Evolutionary conservation across 2,113 vertebrate genomes (phyloP).

Genomic region (Sturnus vulgaris): DNA sequence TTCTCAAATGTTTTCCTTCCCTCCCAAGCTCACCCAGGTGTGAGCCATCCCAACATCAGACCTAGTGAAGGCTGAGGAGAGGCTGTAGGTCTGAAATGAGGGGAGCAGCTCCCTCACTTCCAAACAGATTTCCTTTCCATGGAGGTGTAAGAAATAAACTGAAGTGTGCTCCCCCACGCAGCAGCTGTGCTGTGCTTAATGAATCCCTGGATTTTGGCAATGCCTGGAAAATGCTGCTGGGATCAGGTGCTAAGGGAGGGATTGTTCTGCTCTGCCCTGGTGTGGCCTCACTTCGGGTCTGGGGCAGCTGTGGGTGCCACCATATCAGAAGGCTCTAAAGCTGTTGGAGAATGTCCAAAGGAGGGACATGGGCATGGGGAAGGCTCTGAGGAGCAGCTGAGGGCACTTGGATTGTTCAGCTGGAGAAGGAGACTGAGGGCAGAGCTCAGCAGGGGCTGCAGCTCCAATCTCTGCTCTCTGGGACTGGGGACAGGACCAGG

Average conservation of each 20-base stretch:
- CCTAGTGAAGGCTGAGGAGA: neutral
- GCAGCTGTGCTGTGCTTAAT: neutral
- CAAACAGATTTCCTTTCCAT: neutral
- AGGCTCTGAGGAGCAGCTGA: neutral
- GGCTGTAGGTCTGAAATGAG: neutral
- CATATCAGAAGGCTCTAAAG: neutral
- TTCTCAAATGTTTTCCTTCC: neutral
- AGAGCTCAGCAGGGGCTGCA: neutral
- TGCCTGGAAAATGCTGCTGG: neutral
- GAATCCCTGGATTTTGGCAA: neutral
- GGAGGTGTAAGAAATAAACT: neutral
- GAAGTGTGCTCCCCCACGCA: neutral
- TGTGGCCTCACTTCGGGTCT: rapidly evolving
- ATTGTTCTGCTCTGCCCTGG: neutral
- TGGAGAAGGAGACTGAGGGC: neutral
- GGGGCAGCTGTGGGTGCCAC: neutral
- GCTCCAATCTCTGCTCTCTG: neutral
- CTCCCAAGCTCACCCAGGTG: neutral
- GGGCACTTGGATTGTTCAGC: neutral
- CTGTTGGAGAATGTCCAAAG: neutral
- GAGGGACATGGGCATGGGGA: neutral
- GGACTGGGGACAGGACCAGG: neutral
- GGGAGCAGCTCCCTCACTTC: neutral
- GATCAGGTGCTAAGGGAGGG: neutral
- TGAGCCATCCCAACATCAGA: neutral